phyloP scores from a whole-genome alignment of 23 tunicate species.

The Clavelina lepadiformis region DNA sequence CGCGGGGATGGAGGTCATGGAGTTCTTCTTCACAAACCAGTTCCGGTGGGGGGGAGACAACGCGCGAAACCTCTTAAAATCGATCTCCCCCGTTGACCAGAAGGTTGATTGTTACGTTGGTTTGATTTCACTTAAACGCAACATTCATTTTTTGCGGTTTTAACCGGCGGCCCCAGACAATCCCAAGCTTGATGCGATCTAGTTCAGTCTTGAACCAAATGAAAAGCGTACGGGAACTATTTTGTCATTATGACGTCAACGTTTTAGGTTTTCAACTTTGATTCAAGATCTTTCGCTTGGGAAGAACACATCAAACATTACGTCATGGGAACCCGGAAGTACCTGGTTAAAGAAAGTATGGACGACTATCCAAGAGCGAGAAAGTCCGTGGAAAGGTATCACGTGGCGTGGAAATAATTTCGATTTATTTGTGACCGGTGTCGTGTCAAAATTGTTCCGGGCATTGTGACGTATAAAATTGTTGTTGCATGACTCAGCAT shows the following conservation, averaged over 20 bases:
- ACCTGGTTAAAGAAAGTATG: conserved; percentile 63
- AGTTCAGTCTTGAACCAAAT: not conserved
- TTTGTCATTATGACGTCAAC: not conserved
- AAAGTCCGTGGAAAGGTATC: conserved; percentile 51
- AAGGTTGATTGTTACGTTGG: conserved; percentile 8
- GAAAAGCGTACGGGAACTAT: not conserved
- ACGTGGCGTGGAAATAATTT: not conserved
- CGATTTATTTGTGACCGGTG: not conserved
- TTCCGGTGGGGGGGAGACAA: conserved; percentile 27
- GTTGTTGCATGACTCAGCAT: too few relatives aligned
- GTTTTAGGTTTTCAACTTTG: conserved; percentile 55
- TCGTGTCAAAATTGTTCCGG: not conserved
- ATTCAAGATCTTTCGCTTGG: conserved; percentile 54
- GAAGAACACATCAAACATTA: conserved; percentile 49
- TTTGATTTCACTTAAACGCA: not conserved
- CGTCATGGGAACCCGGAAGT: conserved; percentile 66
- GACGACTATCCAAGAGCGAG: conserved; percentile 64
- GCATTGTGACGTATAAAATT: not conserved
- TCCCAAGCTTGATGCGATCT: not conserved
- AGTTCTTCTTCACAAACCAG: conserved; percentile 30
- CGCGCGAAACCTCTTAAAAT: not conserved
- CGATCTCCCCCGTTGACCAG: conserved; percentile 16
- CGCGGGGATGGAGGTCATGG: conserved; percentile 29
- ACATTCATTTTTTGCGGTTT: not conserved
- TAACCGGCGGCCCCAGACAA: not conserved